Conservation (phyloP, 2,113 vertebrate species). For the Corythornis vintsioides region DNA sequence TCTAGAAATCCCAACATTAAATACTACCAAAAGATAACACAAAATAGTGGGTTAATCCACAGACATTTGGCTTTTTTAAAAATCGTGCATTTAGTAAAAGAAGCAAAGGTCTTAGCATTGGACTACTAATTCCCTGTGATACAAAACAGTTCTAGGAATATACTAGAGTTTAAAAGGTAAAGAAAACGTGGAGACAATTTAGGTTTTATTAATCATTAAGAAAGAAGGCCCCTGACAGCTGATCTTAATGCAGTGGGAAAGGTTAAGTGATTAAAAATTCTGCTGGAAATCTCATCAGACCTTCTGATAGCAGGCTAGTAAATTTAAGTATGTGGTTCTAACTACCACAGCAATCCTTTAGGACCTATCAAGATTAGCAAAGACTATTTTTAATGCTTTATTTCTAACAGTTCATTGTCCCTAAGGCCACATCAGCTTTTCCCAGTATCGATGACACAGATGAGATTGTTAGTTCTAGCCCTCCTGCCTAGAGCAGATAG, state of each 20-base stretch:
- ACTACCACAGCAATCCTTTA: constrained; percentile 2
- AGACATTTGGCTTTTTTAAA: background rate
- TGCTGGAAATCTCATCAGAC: background rate
- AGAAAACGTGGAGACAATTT: background rate
- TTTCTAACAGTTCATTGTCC: constrained; percentile 10
- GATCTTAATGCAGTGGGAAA: constrained; percentile 37
- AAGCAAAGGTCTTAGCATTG: background rate
- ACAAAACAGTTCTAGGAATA: background rate
- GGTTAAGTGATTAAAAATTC: constrained; percentile 39
- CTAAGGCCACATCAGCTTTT: constrained; percentile 28
- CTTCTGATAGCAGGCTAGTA: background rate
- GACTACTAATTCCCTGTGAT: background rate
- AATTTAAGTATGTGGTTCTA: constrained; percentile 20
- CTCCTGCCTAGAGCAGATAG: constrained; percentile 40
- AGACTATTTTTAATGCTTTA: background rate
- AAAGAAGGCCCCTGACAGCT: background rate
- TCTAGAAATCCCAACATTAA: background rate
- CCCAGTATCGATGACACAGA: background rate
- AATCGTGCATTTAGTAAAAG: background rate
- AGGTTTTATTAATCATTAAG: constrained; percentile 1
- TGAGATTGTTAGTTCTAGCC: constrained; percentile 42
- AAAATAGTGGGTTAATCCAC: background rate
- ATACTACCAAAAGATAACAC: background rate
- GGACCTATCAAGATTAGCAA: background rate
- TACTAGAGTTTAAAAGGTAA: background rate